phyloP scores from a whole-genome alignment of 2,113 vertebrate genomes.

The Strix uralensis region DNA sequence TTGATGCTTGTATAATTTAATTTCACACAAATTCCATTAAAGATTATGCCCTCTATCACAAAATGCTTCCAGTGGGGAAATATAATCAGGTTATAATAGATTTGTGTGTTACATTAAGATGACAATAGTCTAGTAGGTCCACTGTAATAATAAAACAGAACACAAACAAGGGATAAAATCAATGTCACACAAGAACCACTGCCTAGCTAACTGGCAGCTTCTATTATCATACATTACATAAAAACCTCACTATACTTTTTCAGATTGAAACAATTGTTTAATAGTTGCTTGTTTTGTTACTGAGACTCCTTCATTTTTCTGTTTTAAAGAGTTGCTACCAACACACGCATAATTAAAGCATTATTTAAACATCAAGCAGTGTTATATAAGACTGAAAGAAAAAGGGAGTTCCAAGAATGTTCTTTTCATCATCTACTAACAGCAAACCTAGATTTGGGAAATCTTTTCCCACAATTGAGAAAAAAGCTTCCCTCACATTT shows the following conservation, averaged over 20 bases:
- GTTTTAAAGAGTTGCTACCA: constrained; percentile 24
- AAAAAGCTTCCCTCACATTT: not conserved
- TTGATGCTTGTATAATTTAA: constrained; percentile 90
- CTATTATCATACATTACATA: constrained; percentile 67
- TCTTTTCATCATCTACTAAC: not conserved
- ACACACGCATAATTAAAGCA: not conserved
- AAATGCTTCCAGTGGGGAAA: constrained; percentile 86
- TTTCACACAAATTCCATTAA: constrained; percentile 93
- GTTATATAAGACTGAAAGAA: not conserved
- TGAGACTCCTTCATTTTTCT: not conserved
- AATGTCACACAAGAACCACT: constrained; percentile 72
- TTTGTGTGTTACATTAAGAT: constrained; percentile 85
- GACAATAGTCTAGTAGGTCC: constrained; percentile 77
- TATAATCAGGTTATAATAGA: constrained; percentile 91
- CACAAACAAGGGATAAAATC: constrained; percentile 80
- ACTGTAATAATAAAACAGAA: constrained; percentile 84
- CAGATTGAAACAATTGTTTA: constrained; percentile 34
- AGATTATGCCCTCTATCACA: constrained; percentile 87
- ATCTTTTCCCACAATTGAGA: not conserved
- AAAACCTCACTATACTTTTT: constrained; percentile 39
- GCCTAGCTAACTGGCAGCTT: constrained; percentile 77
- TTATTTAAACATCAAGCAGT: constrained; percentile 30
- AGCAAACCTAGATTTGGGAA: not conserved
- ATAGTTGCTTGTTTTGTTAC: constrained; percentile 18
- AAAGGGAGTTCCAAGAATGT: not conserved